phyloP scores from a whole-genome alignment of 2,888 invertebrate species.

The Parelbella ahira region DNA sequence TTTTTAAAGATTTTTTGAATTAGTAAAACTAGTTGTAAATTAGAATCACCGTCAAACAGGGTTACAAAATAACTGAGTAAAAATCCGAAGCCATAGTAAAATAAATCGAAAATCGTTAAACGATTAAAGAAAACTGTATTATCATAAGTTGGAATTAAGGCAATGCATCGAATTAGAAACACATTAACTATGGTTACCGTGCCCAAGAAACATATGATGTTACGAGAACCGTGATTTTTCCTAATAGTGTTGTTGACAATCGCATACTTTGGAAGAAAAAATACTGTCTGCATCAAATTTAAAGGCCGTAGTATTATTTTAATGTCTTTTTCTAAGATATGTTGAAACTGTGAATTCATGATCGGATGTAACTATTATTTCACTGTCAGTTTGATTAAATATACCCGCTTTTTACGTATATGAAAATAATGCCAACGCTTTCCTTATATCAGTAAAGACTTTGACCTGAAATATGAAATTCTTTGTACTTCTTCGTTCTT shows the following conservation, averaged over 20 bases:
- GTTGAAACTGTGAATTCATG: no score
- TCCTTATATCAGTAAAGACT: no score
- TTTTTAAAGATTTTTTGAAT: slow-evolving; percentile 5
- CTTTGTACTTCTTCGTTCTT: no score
- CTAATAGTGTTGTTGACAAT: neutral
- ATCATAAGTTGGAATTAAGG: neutral
- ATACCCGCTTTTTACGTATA: no score
- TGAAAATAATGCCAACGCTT: no score
- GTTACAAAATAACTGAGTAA: neutral
- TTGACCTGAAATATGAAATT: no score
- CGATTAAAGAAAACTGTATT: neutral
- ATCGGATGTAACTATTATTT: no score
- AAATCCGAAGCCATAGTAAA: slow-evolving; percentile 7
- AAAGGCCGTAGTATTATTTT: neutral
- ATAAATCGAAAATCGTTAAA: slow-evolving; percentile 6
- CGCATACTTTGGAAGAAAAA: slow-evolving; percentile 8
- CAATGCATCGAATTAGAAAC: neutral
- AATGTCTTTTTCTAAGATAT: slow-evolving; percentile 2
- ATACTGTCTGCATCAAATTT: slow-evolving; percentile 12
- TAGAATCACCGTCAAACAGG: slow-evolving; percentile 2
- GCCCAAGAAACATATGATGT: neutral
- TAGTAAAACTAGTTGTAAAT: slow-evolving; percentile 4
- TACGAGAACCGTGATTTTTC: neutral
- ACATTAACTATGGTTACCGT: neutral
- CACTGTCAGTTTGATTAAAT: no score